Evolutionary conservation across 2,888 invertebrate genomes (phyloP), one percentile per base, ranked within the genome.

Genomic region (Mythimna loreyi): DNA sequence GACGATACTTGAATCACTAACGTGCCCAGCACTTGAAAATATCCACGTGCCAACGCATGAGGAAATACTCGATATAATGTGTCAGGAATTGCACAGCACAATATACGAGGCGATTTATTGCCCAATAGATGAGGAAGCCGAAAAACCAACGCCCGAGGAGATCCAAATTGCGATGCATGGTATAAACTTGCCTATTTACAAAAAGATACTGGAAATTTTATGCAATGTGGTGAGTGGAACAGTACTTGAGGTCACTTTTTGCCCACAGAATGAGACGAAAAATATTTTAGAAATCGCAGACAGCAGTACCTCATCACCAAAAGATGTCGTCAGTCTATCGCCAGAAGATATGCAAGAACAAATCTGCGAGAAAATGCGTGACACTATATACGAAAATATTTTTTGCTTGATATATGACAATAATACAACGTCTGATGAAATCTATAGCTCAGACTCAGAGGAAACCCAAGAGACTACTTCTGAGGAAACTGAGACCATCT

Each of bases 101-200:
- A 67, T 66, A 43, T 66, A 67, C 8, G 67, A 11, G 1, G 67
- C n/a, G 4, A 52, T 66, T 40, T 66, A 67, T 52, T 66, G 66
- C 16, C 30, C 50, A 45, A 53, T 7, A 8, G 3, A 58, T 7
- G 23, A 40, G 5, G 2, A 40, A 11, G 23, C 19, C 9, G 16
- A 45, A n/a, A 28, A 23, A 52, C 47, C 40, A 43, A 49, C 30
- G 9, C 5, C 23, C 33, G 55, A 60, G 16, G 43, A 11, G 19
- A 19, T 43, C n/a, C 30, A 59, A 7, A 40, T 19, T n/a, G 23
- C 59, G 19, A 7, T 2, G 6, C 16, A 53, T 33, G n/a, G 6
- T 4, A 56, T 62, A 23, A 7, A 40, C 9, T 45, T 28, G n/a
- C 72, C 50, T 53, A 43, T 62, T 16, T 45, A 71, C 11, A 2